Percentiles rank a stretch among this genome's conserved stretches.
These are phyloP conservation scores for Gymnosoma rotundatum DNA, from an alignment of 2,888 invertebrate genomes.

Conservation along the genomic window DNA sequence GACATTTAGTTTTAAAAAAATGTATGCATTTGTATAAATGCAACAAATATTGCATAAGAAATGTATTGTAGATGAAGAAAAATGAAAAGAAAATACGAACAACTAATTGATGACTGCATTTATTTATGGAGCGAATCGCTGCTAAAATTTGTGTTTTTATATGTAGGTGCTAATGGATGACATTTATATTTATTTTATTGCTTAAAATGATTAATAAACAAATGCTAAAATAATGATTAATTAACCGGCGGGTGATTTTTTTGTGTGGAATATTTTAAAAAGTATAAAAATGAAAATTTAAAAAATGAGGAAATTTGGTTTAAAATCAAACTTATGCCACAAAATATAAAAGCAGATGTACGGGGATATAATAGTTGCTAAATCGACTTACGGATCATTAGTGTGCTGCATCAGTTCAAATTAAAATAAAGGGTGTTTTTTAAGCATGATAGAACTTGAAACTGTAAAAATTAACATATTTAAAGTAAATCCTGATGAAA, in stretches of 20 bases:
- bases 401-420: no score
- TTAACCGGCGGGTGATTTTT: not conserved
- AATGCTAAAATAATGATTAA: not conserved
- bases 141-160: not conserved
- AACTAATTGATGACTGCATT: slow-evolving; percentile 5
- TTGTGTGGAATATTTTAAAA: not conserved
- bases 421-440: no score
- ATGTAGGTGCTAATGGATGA: slow-evolving; percentile 30
- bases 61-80: not conserved
- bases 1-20: slow-evolving; percentile 21
- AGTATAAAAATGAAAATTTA: no score
- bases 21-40: not conserved
- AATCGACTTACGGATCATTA: no score
- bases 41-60: slow-evolving; percentile 8
- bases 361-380: no score
- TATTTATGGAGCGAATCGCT: slow-evolving; percentile 2
- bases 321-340: no score
- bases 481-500: no score
- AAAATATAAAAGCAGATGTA: no score
- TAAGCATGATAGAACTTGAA: no score
- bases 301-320: no score
- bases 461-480: no score
- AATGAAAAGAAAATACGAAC: slow-evolving; percentile 2
- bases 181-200: slow-evolving; percentile 5
- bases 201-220: not conserved